phyloP scores from a whole-genome alignment of 2,888 invertebrate genomes.

The Drosophila niveifrons region DNA sequence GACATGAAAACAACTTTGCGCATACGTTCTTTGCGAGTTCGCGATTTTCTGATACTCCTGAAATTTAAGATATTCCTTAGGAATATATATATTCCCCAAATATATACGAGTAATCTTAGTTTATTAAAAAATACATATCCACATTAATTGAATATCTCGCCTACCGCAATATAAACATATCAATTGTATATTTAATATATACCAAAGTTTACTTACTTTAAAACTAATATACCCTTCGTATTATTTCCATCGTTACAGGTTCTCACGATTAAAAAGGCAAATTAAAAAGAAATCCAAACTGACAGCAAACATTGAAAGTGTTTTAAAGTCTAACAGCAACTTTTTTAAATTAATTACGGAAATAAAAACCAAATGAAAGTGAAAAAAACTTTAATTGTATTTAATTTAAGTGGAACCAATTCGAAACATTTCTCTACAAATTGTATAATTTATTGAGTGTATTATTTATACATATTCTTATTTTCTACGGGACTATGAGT shows the following conservation, averaged over 20 bases:
- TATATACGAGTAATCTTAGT: too few relatives aligned
- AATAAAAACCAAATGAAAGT: slow-evolving; percentile 2
- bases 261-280: neutral
- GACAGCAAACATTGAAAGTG: slow-evolving; percentile 72
- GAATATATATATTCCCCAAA: neutral
- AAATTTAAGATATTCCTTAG: neutral
- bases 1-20: slow-evolving; percentile 5
- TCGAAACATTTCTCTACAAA: neutral
- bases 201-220: neutral
- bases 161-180: too few relatives aligned
- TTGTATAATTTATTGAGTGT: too few relatives aligned
- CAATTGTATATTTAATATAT: neutral
- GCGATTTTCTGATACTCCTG: neutral
- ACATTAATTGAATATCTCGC: too few relatives aligned
- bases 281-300: slow-evolving; percentile 43
- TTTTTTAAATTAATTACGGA: slow-evolving; percentile 23
- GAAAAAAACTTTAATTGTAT: neutral
- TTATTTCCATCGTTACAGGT: neutral
- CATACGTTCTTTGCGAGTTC: neutral
- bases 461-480: too few relatives aligned
- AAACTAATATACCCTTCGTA: neutral
- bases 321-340: slow-evolving; percentile 49
- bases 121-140: too few relatives aligned
- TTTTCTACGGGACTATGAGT: too few relatives aligned
- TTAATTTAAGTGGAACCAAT: neutral